These are phyloP conservation scores for Synanceia verrucosa DNA, from an alignment of 2,797 vertebrate genomes.

Conservation along the genomic window DNA sequence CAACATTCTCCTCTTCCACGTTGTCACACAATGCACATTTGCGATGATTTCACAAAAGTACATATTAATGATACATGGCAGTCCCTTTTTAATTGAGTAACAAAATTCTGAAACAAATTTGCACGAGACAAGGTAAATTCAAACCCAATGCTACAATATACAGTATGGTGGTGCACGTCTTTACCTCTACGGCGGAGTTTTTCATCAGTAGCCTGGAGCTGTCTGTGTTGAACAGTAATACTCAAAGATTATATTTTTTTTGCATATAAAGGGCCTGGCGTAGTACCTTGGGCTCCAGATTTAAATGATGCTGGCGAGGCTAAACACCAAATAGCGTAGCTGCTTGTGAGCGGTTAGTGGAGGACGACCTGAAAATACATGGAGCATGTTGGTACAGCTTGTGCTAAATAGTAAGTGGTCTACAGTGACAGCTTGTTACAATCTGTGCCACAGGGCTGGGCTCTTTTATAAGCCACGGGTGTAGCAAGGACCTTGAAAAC, in stretches of 20 bases:
- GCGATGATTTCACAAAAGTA: slow-evolving; percentile 47
- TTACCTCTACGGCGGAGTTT: slow-evolving; percentile 20
- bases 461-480: slow-evolving; percentile 31
- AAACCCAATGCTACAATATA: slow-evolving; percentile 35
- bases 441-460: slow-evolving; percentile 27
- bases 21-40: slow-evolving; percentile 48
- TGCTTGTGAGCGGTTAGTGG: slow-evolving; percentile 25
- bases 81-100: slow-evolving; percentile 37
- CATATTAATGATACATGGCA: slow-evolving; percentile 30
- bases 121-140: slow-evolving; percentile 24
- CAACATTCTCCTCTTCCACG: slow-evolving; percentile 13
- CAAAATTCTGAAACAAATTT: slow-evolving; percentile 36
- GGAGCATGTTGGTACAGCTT: slow-evolving; percentile 36
- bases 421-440: slow-evolving; percentile 46
- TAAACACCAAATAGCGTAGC: slow-evolving; percentile 26
- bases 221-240: slow-evolving; percentile 52
- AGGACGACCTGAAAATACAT: slow-evolving; percentile 36
- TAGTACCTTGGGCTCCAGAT: slow-evolving; percentile 42
- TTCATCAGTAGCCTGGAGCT: slow-evolving; percentile 43
- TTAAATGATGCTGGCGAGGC: slow-evolving; percentile 45
- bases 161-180: slow-evolving; percentile 33
- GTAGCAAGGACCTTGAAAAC: slow-evolving; percentile 39
- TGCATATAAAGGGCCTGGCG: slow-evolving; percentile 40
- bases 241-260: slow-evolving; percentile 45
- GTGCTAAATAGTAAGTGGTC: slow-evolving; percentile 52